Evolutionary conservation across 1,140 invertebrate species (phyloP), one percentile per base, ranked within the genome.

Genomic region (Helicoverpa zea): DNA sequence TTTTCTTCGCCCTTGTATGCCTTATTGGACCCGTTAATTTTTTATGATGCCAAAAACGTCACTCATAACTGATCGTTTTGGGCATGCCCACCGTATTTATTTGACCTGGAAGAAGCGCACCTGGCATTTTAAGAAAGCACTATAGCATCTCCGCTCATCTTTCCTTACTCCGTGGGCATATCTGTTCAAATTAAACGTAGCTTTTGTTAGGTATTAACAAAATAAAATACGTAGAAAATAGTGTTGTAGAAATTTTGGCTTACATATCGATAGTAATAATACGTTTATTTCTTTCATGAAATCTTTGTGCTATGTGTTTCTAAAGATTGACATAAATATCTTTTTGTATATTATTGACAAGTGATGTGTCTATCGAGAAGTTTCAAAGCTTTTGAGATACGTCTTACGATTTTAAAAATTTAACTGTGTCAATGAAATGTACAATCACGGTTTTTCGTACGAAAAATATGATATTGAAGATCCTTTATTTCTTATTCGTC

Each of bases 111-210:
- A 23, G 23, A 23, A n/a, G n/a, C n/a, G n/a, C n/a, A n/a, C n/a
- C n/a, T n/a, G n/a, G n/a, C n/a, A n/a, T n/a, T n/a, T n/a, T n/a
- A n/a, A n/a, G n/a, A n/a, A n/a, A n/a, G 23, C 23, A 23, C 2
- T 23, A 23, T 23, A 2, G 23, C 23, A 23, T 23, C 23, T 23
- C 23, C 23, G 23, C 23, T 23, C 23, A 23, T 2, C 23, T 23
- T 23, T 23, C 23, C 23, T 23, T 23, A 23, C 23, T 23, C 23
- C 23, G 23, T 23, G 23, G 70, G 79, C 74, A 74, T 73, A 77
- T 66, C 52, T 49, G 49, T 77, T 66, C 75, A 77, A 77, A 77
- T 77, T 77, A 64, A 63, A 77, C 49, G 58, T 47, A 30, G 14
- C 14, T n/a, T 43, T 77, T 77, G 75, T 77, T 18, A 68, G 43